A percentile compares a stretch with the other conserved stretches of the same genome.
Conservation (phyloP, 2,113 vertebrate genomes). For the Ia io region DNA sequence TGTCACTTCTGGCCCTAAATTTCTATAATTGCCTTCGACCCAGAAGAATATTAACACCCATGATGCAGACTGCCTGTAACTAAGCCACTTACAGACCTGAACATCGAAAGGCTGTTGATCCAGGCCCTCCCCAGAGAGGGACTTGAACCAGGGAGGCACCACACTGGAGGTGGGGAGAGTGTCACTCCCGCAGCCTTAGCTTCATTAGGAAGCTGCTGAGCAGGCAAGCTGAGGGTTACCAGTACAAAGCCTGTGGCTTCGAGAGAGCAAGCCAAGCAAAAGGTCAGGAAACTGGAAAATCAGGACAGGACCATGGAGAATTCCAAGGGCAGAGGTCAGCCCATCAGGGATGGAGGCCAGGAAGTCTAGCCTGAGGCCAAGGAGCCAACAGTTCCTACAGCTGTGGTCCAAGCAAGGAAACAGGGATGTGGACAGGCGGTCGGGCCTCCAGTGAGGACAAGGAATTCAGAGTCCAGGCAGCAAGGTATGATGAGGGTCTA, state of each 20-base stretch:
- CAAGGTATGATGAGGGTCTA: not conserved
- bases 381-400: not conserved
- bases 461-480: not conserved
- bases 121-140: not conserved
- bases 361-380: not conserved
- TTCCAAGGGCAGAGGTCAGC: constrained; percentile 69
- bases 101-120: not conserved
- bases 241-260: not conserved
- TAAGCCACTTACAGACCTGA: not conserved
- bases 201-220: not conserved
- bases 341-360: not conserved
- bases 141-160: rapidly evolving
- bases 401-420: not conserved
- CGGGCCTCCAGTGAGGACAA: not conserved
- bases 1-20: not conserved
- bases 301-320: constrained; percentile 60
- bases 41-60: not conserved
- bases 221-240: not conserved
- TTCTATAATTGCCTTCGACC: not conserved
- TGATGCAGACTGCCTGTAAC: not conserved
- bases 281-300: constrained; percentile 77
- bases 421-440: not conserved
- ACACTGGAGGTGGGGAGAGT: rapidly evolving
- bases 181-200: not conserved
- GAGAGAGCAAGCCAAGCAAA: constrained; percentile 35